Conservation (phyloP, 64 coral and sea anemone species). For the Catalaphyllia jardinei region DNA sequence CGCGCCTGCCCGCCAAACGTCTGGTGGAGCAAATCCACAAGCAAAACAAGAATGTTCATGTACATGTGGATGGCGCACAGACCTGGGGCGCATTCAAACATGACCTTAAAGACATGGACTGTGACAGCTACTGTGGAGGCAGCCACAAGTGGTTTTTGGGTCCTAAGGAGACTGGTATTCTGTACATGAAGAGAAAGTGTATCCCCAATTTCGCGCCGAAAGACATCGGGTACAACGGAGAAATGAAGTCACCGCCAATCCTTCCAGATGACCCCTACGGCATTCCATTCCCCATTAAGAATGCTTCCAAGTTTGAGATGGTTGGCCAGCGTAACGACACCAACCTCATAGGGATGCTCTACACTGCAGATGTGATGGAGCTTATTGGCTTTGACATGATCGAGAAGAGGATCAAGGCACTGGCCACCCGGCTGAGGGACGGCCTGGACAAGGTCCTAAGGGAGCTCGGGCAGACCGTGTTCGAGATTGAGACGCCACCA, state of each 20-base stretch:
- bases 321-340: conserved; percentile 36
- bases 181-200: conserved; percentile 43
- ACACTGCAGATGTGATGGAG: conserved; percentile 43
- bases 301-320: conserved; percentile 45
- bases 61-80: conserved; percentile 42
- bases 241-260: conserved; percentile 17
- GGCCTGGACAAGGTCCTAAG: not conserved
- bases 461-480: not conserved
- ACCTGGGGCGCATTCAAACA: conserved; percentile 28
- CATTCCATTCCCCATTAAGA: not conserved
- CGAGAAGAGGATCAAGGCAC: conserved; percentile 17
- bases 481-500: conserved; percentile 12
- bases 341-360: conserved; percentile 15
- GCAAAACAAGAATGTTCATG: conserved; percentile 1
- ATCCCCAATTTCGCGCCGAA: conserved; percentile 34
- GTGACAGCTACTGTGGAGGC: conserved; percentile 34
- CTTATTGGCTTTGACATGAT: conserved; percentile 36
- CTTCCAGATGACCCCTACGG: not conserved
- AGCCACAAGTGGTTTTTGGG: conserved; percentile 52
- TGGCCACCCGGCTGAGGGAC: not conserved
- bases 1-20: not conserved
- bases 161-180: conserved; percentile 42
- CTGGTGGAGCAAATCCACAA: conserved; percentile 12
- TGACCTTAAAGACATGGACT: conserved; percentile 25
- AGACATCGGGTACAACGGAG: conserved; percentile 43